Evolutionary conservation across 2,888 invertebrate genomes (phyloP).

Genomic region (Tachina lurida): DNA sequence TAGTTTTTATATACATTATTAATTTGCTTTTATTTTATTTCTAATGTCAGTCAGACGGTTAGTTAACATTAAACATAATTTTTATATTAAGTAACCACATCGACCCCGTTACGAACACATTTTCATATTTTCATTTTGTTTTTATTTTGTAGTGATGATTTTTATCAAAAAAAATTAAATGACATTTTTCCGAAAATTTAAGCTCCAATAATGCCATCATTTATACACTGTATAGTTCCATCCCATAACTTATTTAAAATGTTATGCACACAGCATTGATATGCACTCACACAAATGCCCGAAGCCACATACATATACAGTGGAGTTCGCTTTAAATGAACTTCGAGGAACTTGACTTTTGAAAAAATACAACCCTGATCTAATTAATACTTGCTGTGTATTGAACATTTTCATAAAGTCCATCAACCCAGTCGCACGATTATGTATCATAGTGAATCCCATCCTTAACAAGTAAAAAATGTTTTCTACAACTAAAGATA

Average conservation of each 20-base stretch:
- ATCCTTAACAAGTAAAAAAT: too few species aligned
- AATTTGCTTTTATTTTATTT: neutral
- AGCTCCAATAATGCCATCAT: conserved; percentile 55
- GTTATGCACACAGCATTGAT: neutral
- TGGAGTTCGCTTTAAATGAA: too few species aligned
- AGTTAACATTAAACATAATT: conserved; percentile 49
- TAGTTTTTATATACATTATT: too few species aligned
- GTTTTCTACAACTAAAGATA: too few species aligned
- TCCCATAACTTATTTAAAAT: conserved; percentile 22
- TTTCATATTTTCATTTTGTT: conserved; percentile 14
- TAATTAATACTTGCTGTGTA: too few species aligned
- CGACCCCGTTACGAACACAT: conserved; percentile 8
- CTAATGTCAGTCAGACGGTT: conserved; percentile 50
- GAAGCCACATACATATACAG: too few species aligned
- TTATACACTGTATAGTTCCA: conserved; percentile 56
- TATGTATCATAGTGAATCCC: too few species aligned
- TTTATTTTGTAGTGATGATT: conserved; percentile 48
- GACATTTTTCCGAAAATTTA: conserved; percentile 32
- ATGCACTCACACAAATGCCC: neutral
- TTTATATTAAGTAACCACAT: conserved; percentile 3
- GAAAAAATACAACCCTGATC: too few species aligned
- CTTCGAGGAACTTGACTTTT: too few species aligned
- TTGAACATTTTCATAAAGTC: too few species aligned
- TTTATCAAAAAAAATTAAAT: conserved; percentile 58
- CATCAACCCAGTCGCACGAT: too few species aligned